Evolutionary conservation across 2,797 vertebrate genomes (phyloP).

Genomic region (Arrhamphus sclerolepis): DNA sequence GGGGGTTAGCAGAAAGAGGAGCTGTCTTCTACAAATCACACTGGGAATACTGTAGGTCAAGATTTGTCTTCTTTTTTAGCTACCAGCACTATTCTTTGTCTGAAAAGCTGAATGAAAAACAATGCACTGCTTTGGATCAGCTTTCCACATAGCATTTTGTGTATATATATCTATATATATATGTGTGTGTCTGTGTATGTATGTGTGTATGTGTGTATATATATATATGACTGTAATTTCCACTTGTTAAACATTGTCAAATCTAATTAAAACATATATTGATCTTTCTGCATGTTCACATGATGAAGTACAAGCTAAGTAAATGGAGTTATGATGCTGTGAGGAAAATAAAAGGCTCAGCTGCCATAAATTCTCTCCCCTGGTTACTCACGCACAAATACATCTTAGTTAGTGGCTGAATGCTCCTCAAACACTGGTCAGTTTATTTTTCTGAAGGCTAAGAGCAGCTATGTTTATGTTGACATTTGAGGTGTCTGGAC

Average conservation of each 20-base stretch:
- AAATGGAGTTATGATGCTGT: conserved; percentile 18
- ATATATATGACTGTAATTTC: conserved; percentile 24
- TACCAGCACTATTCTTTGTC: conserved; percentile 73
- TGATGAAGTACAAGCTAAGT: conserved; percentile 34
- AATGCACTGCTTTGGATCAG: conserved; percentile 10
- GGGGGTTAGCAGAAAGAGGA: conserved; percentile 57
- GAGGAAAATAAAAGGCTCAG: conserved; percentile 11
- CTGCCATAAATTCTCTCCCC: conserved; percentile 1
- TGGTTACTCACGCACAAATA: background rate
- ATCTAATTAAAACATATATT: conserved; percentile 41
- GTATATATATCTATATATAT: too few species aligned
- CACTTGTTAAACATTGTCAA: conserved; percentile 31
- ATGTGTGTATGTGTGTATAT: too few species aligned
- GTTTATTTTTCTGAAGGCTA: background rate
- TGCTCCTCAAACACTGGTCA: conserved; percentile 10
- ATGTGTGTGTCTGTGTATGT: too few species aligned
- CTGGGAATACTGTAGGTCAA: conserved; percentile 74
- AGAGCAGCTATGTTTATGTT: background rate
- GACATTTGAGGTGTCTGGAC: background rate
- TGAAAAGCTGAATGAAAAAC: conserved; percentile 39
- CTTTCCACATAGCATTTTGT: conserved; percentile 1
- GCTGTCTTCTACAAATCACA: conserved; percentile 48
- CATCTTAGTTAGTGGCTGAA: background rate
- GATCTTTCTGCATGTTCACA: conserved; percentile 36
- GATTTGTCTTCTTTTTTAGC: conserved; percentile 76